phyloP scores from a whole-genome alignment of 2,888 invertebrate genomes.

The Latrodectus elegans region DNA sequence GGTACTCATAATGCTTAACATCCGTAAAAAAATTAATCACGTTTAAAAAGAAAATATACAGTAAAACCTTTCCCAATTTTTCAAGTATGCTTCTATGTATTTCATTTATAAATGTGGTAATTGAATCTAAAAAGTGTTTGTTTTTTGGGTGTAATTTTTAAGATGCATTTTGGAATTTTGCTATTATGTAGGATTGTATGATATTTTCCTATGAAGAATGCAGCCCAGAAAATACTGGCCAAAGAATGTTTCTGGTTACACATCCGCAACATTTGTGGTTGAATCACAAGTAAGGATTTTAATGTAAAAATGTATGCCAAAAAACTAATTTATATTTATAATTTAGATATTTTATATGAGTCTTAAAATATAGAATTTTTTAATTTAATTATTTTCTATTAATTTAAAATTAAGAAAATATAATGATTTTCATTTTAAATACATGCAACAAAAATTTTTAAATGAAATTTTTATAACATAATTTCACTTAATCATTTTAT shows the following conservation, averaged over 20 bases:
- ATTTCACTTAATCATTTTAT: too few species aligned
- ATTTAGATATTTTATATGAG: not conserved
- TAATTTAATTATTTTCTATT: too few species aligned
- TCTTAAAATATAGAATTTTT: not conserved
- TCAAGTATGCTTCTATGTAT: too few species aligned
- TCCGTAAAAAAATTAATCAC: too few species aligned
- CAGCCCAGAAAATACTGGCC: slow-evolving; percentile 28
- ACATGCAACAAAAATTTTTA: too few species aligned
- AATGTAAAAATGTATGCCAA: not conserved
- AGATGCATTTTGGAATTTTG: not conserved
- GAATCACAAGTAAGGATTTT: slow-evolving; percentile 50
- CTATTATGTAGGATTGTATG: slow-evolving; percentile 45
- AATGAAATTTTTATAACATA: too few species aligned
- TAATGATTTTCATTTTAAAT: too few species aligned
- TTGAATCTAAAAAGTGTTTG: not conserved
- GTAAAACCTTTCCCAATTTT: too few species aligned
- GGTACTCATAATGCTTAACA: too few species aligned
- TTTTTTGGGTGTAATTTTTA: not conserved
- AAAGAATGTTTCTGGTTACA: slow-evolving; percentile 59
- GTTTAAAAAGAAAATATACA: too few species aligned
- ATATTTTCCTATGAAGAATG: slow-evolving; percentile 61
- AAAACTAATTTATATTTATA: not conserved
- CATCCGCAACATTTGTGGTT: slow-evolving; percentile 55
- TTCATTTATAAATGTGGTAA: too few species aligned
- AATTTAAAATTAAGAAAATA: too few species aligned